Evolutionary conservation across 1,140 invertebrate species (phyloP).

Genomic region (Dreissena polymorpha): DNA sequence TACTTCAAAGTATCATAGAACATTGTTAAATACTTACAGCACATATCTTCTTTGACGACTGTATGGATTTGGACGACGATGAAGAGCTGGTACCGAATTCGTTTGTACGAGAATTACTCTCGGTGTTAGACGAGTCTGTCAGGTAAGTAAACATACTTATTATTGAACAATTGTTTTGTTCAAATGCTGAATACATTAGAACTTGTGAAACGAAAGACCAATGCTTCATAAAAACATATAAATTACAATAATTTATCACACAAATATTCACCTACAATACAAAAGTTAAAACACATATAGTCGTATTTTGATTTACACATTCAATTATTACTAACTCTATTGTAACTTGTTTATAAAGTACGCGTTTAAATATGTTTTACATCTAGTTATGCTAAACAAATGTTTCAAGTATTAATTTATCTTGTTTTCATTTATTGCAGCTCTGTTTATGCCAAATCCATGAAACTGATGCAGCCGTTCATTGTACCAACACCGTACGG

Average conservation of each 20-base stretch:
- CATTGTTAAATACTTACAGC: constrained; percentile 80
- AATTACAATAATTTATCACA: neutral
- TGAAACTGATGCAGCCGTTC: constrained; percentile 85
- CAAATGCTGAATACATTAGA: neutral
- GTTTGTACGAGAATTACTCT: constrained; percentile 95
- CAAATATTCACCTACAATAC: neutral
- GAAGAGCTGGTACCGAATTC: constrained; percentile 96
- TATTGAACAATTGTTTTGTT: neutral
- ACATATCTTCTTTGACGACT: constrained; percentile 99
- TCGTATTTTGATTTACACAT: neutral
- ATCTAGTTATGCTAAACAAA: neutral
- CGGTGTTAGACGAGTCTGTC: constrained; percentile 95
- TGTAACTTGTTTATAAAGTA: neutral
- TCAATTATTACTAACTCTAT: neutral
- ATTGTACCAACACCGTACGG: constrained; percentile 97
- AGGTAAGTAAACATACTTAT: constrained; percentile 78
- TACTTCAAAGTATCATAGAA: neutral
- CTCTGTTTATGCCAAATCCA: constrained; percentile 88
- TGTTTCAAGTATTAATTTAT: neutral
- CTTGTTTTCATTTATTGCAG: constrained; percentile 71
- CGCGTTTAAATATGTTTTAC: neutral
- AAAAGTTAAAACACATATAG: neutral
- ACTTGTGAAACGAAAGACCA: neutral
- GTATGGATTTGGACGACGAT: constrained; percentile 85
- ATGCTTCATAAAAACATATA: neutral